Evolutionary conservation across 2,113 vertebrate genomes (phyloP).

Genomic region (Chelonoidis abingdonii): DNA sequence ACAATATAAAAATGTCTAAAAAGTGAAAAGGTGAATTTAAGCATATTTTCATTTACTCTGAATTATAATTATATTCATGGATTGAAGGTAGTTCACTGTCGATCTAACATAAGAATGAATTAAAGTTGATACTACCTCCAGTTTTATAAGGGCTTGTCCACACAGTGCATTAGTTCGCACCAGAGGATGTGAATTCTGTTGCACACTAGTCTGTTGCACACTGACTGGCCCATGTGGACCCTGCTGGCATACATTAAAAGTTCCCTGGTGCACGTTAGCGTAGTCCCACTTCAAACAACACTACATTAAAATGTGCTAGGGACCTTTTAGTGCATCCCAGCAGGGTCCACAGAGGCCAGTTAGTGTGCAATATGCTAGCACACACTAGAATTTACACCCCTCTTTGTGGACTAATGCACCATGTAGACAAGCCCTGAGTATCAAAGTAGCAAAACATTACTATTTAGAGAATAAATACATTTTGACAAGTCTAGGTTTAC

Average conservation of each 20-base stretch:
- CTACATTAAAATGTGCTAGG: background rate
- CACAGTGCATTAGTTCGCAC: background rate
- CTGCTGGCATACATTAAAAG: background rate
- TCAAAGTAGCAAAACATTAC: background rate
- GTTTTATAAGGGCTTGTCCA: background rate
- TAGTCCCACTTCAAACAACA: background rate
- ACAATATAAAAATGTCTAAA: background rate
- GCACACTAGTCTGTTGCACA: background rate
- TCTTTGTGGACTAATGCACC: background rate
- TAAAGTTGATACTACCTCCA: slow-evolving; percentile 20
- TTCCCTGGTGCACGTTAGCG: background rate
- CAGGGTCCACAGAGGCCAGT: background rate
- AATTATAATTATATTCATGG: background rate
- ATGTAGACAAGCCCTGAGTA: background rate
- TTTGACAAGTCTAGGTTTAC: background rate
- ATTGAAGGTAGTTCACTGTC: background rate
- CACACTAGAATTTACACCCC: background rate
- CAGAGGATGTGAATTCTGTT: background rate
- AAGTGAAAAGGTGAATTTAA: slow-evolving; percentile 23
- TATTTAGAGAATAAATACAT: background rate
- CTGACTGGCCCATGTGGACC: background rate
- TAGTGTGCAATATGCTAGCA: background rate
- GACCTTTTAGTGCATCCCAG: background rate
- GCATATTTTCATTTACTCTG: slow-evolving; percentile 20
- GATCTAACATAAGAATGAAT: background rate